Percentiles rank a stretch among this genome's conserved stretches.
Conservation (phyloP, 2,113 vertebrate genomes). For the Microcebus griseorufus region DNA sequence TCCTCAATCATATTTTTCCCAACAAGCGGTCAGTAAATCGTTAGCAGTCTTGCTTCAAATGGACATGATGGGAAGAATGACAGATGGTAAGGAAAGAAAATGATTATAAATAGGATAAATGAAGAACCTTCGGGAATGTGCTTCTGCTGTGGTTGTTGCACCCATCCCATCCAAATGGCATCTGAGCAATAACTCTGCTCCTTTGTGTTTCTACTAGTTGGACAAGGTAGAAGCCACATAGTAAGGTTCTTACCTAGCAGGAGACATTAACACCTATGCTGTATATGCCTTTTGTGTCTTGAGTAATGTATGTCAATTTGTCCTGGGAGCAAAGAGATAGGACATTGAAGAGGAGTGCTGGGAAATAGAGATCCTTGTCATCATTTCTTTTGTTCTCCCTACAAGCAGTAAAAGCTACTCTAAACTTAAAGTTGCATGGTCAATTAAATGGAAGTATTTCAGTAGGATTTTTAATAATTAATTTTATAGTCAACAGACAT, state of each 20-base stretch:
- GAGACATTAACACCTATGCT: too few species aligned
- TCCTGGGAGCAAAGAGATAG: background rate
- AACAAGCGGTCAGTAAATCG: background rate
- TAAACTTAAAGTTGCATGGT: background rate
- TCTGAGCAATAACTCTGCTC: background rate
- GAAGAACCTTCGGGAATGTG: too few species aligned
- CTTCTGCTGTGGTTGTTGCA: background rate
- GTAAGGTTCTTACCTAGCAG: accelerated
- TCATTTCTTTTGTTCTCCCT: background rate
- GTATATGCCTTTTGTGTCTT: background rate
- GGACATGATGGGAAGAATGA: background rate
- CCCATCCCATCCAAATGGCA: too few species aligned
- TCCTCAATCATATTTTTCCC: too few species aligned
- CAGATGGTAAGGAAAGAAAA: background rate
- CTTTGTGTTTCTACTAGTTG: background rate
- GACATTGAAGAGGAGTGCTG: accelerated
- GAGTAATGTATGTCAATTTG: background rate
- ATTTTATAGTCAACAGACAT: background rate
- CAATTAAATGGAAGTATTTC: background rate
- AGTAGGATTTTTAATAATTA: background rate
- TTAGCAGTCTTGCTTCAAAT: background rate
- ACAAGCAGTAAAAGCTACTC: background rate
- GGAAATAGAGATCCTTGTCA: background rate
- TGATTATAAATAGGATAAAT: too few species aligned
- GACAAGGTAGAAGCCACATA: background rate